phyloP scores from a whole-genome alignment of 2,888 invertebrate species.

The Habrosyne pyritoides region DNA sequence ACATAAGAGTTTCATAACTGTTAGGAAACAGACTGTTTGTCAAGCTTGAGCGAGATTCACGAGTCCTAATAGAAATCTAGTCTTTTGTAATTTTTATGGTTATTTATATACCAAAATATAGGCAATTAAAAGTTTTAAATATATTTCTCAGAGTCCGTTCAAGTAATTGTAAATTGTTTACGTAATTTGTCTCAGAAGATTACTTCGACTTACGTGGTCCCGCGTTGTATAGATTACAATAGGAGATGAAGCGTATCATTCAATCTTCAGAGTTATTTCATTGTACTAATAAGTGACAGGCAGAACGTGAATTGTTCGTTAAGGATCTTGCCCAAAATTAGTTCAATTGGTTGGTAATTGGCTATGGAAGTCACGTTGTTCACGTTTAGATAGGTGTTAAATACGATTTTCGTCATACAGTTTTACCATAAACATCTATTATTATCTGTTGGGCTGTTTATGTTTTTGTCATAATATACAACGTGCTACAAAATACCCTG shows the following conservation, averaged over 20 bases:
- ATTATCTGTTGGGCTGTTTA: too few relatives aligned
- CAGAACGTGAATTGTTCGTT: slow-evolving; percentile 7
- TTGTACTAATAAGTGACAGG: slow-evolving; percentile 9
- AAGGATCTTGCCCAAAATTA: slow-evolving; percentile 9
- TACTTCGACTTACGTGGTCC: slow-evolving; percentile 30
- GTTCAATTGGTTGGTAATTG: slow-evolving; percentile 16
- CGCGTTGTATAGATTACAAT: slow-evolving; percentile 43
- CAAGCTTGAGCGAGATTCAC: slow-evolving; percentile 30
- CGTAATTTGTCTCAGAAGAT: slow-evolving; percentile 33
- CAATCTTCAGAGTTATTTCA: slow-evolving; percentile 26
- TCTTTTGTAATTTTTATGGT: neutral
- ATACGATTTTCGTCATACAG: neutral
- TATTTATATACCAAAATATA: neutral
- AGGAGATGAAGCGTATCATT: slow-evolving; percentile 49
- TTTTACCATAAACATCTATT: neutral
- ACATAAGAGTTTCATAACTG: slow-evolving; percentile 28
- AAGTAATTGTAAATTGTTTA: slow-evolving; percentile 22
- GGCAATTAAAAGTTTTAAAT: slow-evolving; percentile 5
- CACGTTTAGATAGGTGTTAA: neutral
- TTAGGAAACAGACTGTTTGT: slow-evolving; percentile 40
- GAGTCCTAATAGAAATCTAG: neutral
- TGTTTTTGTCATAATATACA: too few relatives aligned
- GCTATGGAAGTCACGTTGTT: slow-evolving; percentile 18
- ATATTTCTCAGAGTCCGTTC: slow-evolving; percentile 14
- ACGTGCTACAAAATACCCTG: too few relatives aligned